Percentiles rank a stretch among this genome's conserved stretches.
These are phyloP conservation scores for Vanacampus margaritifer DNA, from an alignment of 2,113 vertebrate genomes.

Conservation along the genomic window DNA sequence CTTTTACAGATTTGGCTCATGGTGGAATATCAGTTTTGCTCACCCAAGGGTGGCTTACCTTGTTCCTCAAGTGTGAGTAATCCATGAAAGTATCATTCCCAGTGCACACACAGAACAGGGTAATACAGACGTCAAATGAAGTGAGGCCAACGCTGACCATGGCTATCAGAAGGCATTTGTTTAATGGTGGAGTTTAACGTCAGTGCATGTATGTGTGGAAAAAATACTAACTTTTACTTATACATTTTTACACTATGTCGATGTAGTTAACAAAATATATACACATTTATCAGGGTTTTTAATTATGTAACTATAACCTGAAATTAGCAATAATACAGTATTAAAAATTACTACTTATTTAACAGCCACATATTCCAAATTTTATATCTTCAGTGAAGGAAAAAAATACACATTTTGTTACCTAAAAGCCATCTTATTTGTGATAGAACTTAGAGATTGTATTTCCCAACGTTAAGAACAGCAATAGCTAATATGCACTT, in stretches of 20 bases:
- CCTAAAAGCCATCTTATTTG: background rate
- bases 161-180: background rate
- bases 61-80: constrained; percentile 28
- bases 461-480: background rate
- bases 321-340: no score
- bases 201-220: background rate
- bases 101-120: background rate
- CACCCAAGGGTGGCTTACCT: background rate
- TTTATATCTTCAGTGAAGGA: background rate
- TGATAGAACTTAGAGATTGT: background rate
- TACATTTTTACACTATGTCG: no score
- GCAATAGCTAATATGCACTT: background rate
- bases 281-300: no score
- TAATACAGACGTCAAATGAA: constrained; percentile 23
- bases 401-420: background rate
- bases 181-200: background rate
- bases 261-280: no score
- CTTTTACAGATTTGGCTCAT: constrained; percentile 37
- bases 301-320: no score
- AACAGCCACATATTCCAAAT: background rate
- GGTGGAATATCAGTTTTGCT: constrained; percentile 26
- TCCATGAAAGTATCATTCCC: constrained; percentile 25
- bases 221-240: background rate
- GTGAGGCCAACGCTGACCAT: no score
- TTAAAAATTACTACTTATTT: background rate